Percentiles rank a stretch among this genome's conserved stretches.
phyloP scores from a whole-genome alignment of 2,113 vertebrate species.

The Pundamilia nyererei region DNA sequence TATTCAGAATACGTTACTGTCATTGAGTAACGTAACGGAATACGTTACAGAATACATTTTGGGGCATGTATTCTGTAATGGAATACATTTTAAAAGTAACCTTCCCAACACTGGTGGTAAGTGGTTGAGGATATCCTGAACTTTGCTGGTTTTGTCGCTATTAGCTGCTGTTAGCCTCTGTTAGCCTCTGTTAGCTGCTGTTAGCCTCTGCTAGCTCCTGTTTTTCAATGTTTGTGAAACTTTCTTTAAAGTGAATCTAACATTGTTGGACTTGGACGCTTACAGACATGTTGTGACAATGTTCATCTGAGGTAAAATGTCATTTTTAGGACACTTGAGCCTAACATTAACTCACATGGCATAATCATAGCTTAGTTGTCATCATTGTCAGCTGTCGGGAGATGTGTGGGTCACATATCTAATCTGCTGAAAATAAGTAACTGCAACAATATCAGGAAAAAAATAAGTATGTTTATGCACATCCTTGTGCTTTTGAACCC shows the following conservation, averaged over 20 bases:
- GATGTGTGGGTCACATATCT: not conserved
- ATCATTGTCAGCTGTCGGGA: not conserved
- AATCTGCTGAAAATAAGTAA: not conserved
- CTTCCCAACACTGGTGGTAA: not conserved
- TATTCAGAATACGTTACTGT: no score
- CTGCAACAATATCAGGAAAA: not conserved
- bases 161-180: not conserved
- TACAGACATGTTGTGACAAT: not conserved
- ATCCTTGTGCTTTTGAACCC: not conserved
- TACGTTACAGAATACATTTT: no score
- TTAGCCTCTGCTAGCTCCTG: not conserved
- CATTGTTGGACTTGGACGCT: not conserved
- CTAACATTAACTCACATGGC: not conserved
- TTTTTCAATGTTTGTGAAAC: not conserved
- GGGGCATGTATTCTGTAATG: no score
- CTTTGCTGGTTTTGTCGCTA: not conserved
- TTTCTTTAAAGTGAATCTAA: not conserved
- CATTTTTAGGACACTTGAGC: not conserved
- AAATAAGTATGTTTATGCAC: not conserved
- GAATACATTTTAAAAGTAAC: no score
- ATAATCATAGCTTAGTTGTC: not conserved
- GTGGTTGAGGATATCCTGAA: not conserved
- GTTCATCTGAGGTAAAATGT: not conserved
- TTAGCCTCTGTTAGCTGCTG: not conserved
- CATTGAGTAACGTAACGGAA: no score